phyloP scores from a whole-genome alignment of 2,113 vertebrate species.

The Poeciliopsis turrubarensis region DNA sequence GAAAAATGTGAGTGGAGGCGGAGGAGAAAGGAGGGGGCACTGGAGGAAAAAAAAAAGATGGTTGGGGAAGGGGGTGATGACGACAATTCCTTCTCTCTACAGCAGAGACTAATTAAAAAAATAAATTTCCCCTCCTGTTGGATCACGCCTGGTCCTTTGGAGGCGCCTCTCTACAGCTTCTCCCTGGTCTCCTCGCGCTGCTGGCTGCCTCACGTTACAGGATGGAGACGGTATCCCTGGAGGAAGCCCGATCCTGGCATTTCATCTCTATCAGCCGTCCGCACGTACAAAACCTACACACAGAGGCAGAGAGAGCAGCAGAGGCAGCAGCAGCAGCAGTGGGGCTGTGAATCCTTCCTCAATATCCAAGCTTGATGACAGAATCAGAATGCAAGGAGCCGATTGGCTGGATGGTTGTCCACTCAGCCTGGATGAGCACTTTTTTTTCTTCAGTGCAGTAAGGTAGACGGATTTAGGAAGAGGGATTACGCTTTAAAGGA shows the following conservation, averaged over 20 bases:
- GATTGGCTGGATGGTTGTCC: constrained; percentile 65
- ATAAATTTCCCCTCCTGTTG: constrained; percentile 49
- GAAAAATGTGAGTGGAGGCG: constrained; percentile 57
- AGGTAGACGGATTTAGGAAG: constrained; percentile 38
- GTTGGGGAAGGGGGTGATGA: constrained; percentile 63
- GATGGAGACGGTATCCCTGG: constrained; percentile 64
- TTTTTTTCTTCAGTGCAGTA: constrained; percentile 40
- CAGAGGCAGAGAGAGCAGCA: constrained; percentile 57
- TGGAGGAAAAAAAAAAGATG: constrained; percentile 47
- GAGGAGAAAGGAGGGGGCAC: constrained; percentile 57
- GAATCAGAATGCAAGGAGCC: constrained; percentile 57
- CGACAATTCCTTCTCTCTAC: constrained; percentile 70
- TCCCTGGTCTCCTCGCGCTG: constrained; percentile 59
- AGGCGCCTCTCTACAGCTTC: constrained; percentile 59
- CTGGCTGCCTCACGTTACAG: constrained; percentile 67
- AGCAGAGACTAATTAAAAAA: constrained; percentile 43
- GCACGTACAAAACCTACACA: constrained; percentile 18
- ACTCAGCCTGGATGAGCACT: constrained; percentile 68
- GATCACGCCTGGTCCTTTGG: constrained; percentile 59
- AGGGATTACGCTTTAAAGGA: constrained; percentile 41
- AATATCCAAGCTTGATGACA: constrained; percentile 76
- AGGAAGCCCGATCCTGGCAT: constrained; percentile 67
- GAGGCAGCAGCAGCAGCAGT: constrained; percentile 45
- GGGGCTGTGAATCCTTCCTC: constrained; percentile 69
- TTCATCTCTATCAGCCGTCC: constrained; percentile 62